Percentiles rank a stretch among this genome's conserved stretches.
Evolutionary conservation across 1,140 invertebrate species (phyloP).

Genomic region (Phymastichus coffea): DNA sequence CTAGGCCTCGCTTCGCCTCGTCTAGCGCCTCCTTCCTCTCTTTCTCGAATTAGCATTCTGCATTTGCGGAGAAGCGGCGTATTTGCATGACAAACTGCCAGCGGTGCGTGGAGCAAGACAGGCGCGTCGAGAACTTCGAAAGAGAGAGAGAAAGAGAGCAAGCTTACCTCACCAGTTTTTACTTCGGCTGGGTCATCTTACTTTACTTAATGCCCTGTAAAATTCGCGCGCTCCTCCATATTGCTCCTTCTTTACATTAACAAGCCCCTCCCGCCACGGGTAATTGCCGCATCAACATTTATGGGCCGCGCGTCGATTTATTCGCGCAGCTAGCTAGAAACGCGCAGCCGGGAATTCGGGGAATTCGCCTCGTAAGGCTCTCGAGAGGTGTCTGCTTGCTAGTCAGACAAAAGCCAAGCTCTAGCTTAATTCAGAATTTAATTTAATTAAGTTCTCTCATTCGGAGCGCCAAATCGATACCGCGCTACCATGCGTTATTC

Average conservation of each 20-base stretch:
- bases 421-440: constrained; percentile 2
- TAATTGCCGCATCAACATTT: constrained; percentile 10
- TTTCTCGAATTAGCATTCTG: constrained; percentile 39
- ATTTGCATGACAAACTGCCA: constrained; percentile 49
- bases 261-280: not conserved
- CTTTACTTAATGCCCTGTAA: constrained; percentile 11
- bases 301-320: constrained; percentile 14
- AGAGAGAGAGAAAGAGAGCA: not conserved
- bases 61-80: constrained; percentile 30
- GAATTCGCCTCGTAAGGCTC: constrained; percentile 6
- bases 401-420: not conserved
- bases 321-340: not conserved
- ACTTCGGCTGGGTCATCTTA: not conserved
- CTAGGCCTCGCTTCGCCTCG: not conserved
- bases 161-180: not conserved
- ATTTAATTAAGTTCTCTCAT: constrained; percentile 13
- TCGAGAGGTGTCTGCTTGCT: not conserved
- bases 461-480: no score
- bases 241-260: no score
- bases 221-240: no score
- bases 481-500: no score
- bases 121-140: not conserved
- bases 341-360: not conserved
- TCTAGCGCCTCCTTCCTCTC: not conserved
- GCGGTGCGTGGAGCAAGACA: not conserved